Percentiles rank a stretch among this genome's conserved stretches.
These are phyloP conservation scores for Phycodurus eques DNA, from an alignment of 2,113 vertebrate genomes.

Conservation along the genomic window DNA sequence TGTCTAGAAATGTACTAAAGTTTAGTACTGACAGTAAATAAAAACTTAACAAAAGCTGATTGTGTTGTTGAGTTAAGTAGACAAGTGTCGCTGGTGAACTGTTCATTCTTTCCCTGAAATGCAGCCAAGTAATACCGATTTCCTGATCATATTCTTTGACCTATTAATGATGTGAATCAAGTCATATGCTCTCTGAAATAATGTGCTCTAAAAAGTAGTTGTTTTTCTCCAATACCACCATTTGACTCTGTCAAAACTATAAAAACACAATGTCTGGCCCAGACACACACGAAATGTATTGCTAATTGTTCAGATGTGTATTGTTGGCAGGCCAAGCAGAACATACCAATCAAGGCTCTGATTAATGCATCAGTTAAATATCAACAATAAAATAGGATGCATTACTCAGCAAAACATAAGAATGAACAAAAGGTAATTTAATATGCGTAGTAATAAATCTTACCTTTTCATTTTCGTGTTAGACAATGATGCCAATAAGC, in stretches of 20 bases:
- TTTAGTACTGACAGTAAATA: too few species aligned
- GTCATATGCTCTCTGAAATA: too few species aligned
- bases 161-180: too few species aligned
- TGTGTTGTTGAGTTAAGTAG: too few species aligned
- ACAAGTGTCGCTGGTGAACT: too few species aligned
- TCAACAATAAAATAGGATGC: neutral
- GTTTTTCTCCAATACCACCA: neutral
- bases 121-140: too few species aligned
- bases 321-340: neutral
- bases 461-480: conserved; percentile 53
- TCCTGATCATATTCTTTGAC: too few species aligned
- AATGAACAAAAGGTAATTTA: neutral
- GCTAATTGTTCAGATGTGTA: conserved; percentile 25
- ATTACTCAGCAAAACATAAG: neutral
- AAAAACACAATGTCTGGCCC: conserved; percentile 11
- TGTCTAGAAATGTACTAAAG: too few species aligned
- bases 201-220: neutral
- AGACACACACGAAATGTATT: conserved; percentile 32
- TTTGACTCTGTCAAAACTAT: conserved; percentile 10
- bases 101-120: too few species aligned
- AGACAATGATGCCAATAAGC: neutral
- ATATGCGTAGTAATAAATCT: conserved; percentile 7
- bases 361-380: neutral
- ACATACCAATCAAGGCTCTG: neutral
- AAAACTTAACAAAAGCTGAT: too few species aligned